phyloP scores from a whole-genome alignment of 2,113 vertebrate species.

The Falcunculus frontatus region DNA sequence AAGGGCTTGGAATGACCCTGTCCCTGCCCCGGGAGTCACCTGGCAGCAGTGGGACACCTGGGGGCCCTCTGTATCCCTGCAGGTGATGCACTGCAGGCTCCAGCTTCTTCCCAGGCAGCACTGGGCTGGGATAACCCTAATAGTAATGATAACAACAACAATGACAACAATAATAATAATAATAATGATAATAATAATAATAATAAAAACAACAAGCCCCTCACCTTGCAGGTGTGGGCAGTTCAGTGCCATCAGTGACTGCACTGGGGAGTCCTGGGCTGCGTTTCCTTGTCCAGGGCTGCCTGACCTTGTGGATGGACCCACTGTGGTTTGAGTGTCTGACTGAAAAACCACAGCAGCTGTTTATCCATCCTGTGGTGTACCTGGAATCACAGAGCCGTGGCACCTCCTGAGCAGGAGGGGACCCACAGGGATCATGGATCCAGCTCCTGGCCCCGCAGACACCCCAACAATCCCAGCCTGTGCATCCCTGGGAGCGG shows the following conservation, averaged over 20 bases:
- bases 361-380: fast-evolving
- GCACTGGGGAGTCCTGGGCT: not conserved
- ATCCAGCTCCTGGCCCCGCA: not conserved
- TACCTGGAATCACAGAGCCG: not conserved
- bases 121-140: not conserved
- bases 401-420: fast-evolving
- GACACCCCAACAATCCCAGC: not conserved
- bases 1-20: not conserved
- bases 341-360: fast-evolving
- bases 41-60: no score
- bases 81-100: not conserved
- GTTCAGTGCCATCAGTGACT: not conserved
- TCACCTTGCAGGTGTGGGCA: not conserved
- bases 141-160: fast-evolving
- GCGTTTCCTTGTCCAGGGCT: no score
- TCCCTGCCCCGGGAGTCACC: not conserved
- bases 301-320: not conserved
- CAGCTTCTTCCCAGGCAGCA: not conserved
- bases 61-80: not conserved
- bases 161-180: fast-evolving
- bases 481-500: fast-evolving
- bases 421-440: not conserved
- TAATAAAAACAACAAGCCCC: fast-evolving
- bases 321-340: fast-evolving
- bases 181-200: fast-evolving